Evolutionary conservation across 2,888 invertebrate species (phyloP).

Genomic region (Agrochola lota): DNA sequence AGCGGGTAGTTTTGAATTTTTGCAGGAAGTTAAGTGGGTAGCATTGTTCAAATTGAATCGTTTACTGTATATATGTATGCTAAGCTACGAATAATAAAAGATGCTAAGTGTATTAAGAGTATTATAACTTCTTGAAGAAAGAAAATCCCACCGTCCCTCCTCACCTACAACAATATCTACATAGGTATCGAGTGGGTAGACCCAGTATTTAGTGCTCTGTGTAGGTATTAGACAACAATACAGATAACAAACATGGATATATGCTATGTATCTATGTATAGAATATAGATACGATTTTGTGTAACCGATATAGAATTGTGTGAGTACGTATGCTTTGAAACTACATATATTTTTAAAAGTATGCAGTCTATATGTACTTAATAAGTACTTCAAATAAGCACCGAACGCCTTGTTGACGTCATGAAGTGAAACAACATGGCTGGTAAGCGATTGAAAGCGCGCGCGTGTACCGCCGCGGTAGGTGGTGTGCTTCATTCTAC

Average conservation of each 20-base stretch:
- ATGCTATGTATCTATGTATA: not conserved
- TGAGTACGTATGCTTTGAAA: conserved; percentile 5
- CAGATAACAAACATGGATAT: too few relatives aligned
- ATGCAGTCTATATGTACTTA: not conserved
- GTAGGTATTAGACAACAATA: too few relatives aligned
- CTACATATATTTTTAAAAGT: conserved; percentile 16
- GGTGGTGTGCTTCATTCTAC: conserved; percentile 74
- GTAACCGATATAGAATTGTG: conserved; percentile 3
- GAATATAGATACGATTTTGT: conserved; percentile 9
- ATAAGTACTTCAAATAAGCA: conserved; percentile 29
- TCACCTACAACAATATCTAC: not conserved
- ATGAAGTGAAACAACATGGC: conserved; percentile 84
- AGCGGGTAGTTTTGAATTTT: conserved; percentile 5
- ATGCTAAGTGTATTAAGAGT: not conserved
- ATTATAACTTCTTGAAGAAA: not conserved
- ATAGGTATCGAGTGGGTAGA: too few relatives aligned
- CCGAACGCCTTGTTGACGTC: conserved; percentile 79
- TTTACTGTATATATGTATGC: not conserved
- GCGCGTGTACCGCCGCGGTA: conserved; percentile 78
- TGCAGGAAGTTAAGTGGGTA: too few relatives aligned
- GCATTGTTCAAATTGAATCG: not conserved
- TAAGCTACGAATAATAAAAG: not conserved
- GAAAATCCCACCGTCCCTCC: not conserved
- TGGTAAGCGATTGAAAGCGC: conserved; percentile 80
- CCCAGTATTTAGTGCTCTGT: too few relatives aligned